Evolutionary conservation across 2,888 invertebrate species (phyloP).

Genomic region (Thelaira solivaga): DNA sequence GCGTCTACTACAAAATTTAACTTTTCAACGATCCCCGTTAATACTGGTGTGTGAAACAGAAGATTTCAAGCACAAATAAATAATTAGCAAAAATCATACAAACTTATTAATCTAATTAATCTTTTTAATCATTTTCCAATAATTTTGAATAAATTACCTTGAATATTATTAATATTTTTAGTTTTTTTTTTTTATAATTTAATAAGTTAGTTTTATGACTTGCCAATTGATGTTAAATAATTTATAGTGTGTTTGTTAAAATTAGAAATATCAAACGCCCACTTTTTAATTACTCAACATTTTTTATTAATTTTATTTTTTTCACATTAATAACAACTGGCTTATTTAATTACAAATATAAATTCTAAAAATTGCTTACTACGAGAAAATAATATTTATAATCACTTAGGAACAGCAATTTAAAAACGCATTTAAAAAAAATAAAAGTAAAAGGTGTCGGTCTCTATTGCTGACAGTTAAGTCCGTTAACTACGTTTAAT

Average conservation of each 20-base stretch:
- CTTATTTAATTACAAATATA: background rate
- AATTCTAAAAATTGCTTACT: too few relatives aligned
- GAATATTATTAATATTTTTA: too few relatives aligned
- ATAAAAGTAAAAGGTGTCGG: conserved; percentile 50
- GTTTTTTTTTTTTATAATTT: too few relatives aligned
- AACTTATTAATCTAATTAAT: too few relatives aligned
- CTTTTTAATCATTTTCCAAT: too few relatives aligned
- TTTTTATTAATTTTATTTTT: conserved; percentile 39
- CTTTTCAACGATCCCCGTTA: too few relatives aligned
- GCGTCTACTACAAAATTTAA: too few relatives aligned
- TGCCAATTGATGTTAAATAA: background rate
- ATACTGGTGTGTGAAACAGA: too few relatives aligned
- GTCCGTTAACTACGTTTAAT: background rate
- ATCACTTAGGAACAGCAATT: background rate
- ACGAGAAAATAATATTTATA: too few relatives aligned
- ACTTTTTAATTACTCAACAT: conserved; percentile 10
- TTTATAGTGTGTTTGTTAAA: conserved; percentile 18
- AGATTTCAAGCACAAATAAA: too few relatives aligned
- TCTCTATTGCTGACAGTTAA: background rate
- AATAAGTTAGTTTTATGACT: background rate
- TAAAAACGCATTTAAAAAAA: conserved; percentile 18
- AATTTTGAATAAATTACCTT: background rate
- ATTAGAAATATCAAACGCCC: conserved; percentile 9
- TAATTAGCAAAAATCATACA: too few relatives aligned
- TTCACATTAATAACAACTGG: conserved; percentile 30